Base-by-base conservation (phyloP, 2,113 vertebrate genomes). In the Nipponia nippon region DNA sequence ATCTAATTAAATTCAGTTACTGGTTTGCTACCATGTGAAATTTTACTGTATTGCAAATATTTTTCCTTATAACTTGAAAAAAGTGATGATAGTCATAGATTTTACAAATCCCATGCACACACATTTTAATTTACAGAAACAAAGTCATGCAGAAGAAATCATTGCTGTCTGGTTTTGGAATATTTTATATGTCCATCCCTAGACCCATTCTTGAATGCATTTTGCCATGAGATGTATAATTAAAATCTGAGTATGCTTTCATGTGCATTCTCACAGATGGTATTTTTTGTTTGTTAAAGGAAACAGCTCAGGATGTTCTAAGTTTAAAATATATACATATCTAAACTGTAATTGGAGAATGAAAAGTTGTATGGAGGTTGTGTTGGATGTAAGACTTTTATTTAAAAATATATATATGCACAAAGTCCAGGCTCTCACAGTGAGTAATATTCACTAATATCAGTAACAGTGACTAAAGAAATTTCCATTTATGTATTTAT, bases 181-280 rank as follows among this genome's bases (percentile, higher is more conserved):
- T 95, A 96, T 95, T 96, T 95, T 94, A 55, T 65, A 27, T 90
- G 93, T 94, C 93, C 10, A 5, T 95, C 90, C 90, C 83, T 83
- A 96, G 90, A 92, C 77, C 91, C 87, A 76, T 87, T 94, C 89
- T 79, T 96, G 77, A 96, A 94, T 85, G 47, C 83, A 84, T 96
- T 97, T 93, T 91, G 83, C 84, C 87, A 90, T 92, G 69, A 95
- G 93, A 96, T 90, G 19, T 96, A 90, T 97, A 98, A 97, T 97
- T 97, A 97, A 97, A 96, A 96, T 95, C 83, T 89, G 87, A 96
- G n/a, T 93, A 91, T 92, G 86, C 94, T 95, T 97, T 95, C 86
- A 84, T 97, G 93, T 96, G 89, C 85, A 91, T 97, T 95, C 88
- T 97, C 96, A 91, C 97, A 97, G 97, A 97, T 97, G 96, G 97